Conservation (phyloP, 2,113 vertebrate genomes). For the Aphelocoma coerulescens region DNA sequence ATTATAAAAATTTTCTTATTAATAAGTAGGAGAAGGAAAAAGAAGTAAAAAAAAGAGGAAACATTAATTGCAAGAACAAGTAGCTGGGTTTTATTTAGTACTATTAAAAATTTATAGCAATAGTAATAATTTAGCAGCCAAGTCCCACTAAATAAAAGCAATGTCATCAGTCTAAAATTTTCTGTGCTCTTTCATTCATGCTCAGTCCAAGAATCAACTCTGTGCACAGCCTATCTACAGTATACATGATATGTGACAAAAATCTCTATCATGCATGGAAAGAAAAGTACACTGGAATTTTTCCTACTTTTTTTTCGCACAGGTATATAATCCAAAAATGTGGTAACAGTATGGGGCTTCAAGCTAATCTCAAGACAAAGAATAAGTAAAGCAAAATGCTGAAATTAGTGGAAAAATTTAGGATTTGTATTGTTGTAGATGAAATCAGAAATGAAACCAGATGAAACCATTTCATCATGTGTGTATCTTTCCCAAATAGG, state of each 20-base stretch:
- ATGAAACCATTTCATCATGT: not conserved
- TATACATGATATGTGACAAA: not conserved
- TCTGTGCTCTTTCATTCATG: not conserved
- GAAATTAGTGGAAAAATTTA: not conserved
- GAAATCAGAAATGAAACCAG: not conserved
- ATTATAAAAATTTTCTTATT: not conserved
- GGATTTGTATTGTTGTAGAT: not conserved
- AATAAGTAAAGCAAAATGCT: not conserved
- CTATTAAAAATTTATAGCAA: not conserved
- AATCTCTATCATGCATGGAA: rapidly evolving
- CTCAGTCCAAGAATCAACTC: not conserved
- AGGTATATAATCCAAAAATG: not conserved
- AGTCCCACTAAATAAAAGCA: not conserved
- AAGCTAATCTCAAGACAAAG: not conserved
- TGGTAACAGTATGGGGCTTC: not conserved
- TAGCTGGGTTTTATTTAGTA: not conserved
- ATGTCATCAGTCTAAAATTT: not conserved
- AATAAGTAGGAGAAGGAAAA: not conserved
- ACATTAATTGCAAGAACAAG: not conserved
- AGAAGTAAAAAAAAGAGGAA: not conserved
- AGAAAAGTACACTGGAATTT: not conserved
- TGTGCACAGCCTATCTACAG: not conserved
- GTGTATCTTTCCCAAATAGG: not conserved
- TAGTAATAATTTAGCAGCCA: not conserved
- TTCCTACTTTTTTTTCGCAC: not conserved